Evolutionary conservation across 2,888 invertebrate species (phyloP).

Genomic region (Ganaspis brasiliensis): DNA sequence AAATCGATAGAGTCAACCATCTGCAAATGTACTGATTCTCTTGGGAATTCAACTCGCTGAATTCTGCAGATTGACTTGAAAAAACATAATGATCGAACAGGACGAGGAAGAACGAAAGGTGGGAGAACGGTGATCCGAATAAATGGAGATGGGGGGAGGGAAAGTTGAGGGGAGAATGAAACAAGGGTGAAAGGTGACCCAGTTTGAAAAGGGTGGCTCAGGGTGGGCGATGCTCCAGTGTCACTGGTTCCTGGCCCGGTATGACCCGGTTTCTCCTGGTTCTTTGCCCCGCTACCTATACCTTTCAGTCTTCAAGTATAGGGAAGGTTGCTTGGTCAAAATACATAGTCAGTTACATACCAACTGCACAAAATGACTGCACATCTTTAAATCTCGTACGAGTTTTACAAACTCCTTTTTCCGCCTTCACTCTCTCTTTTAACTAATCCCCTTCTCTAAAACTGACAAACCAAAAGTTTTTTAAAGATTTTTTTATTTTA

Average conservation of each 20-base stretch:
- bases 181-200: slow-evolving; percentile 73
- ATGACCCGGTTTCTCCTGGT: slow-evolving; percentile 73
- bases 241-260: slow-evolving; percentile 72
- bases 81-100: slow-evolving; percentile 39
- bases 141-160: slow-evolving; percentile 44
- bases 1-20: slow-evolving; percentile 32
- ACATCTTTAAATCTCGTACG: background rate
- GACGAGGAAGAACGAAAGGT: slow-evolving; percentile 33
- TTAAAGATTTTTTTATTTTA: no score
- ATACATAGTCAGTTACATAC: slow-evolving; percentile 20
- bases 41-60: slow-evolving; percentile 22
- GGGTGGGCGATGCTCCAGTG: slow-evolving; percentile 68
- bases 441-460: no score
- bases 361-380: background rate
- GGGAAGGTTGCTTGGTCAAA: slow-evolving; percentile 16
- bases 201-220: slow-evolving; percentile 65
- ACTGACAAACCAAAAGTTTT: no score
- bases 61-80: slow-evolving; percentile 36
- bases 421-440: no score
- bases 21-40: slow-evolving; percentile 33
- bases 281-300: slow-evolving; percentile 55
- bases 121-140: slow-evolving; percentile 44
- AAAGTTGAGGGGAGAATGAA: slow-evolving; percentile 55
- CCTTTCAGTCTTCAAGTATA: slow-evolving; percentile 44
- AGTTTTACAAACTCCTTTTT: background rate